phyloP scores from a whole-genome alignment of 2,797 vertebrate species.

The Enteromius fasciolatus region DNA sequence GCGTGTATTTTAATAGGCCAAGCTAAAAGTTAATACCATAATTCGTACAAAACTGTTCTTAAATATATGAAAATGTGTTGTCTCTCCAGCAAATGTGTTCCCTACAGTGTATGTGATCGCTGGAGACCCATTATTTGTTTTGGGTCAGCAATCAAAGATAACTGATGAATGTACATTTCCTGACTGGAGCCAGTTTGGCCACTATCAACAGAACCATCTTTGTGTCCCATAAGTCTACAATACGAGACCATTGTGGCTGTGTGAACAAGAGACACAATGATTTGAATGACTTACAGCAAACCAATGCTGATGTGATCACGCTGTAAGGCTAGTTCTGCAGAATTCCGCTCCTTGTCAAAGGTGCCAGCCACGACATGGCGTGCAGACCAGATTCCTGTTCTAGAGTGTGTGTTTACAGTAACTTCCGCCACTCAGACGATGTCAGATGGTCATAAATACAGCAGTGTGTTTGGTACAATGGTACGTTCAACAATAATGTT shows the following conservation, averaged over 20 bases:
- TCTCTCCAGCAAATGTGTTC: slow-evolving; percentile 23
- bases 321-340: slow-evolving; percentile 7
- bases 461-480: slow-evolving; percentile 49
- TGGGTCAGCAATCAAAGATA: slow-evolving; percentile 46
- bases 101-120: not conserved
- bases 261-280: slow-evolving; percentile 52
- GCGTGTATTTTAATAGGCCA: not conserved
- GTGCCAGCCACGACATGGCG: slow-evolving; percentile 38
- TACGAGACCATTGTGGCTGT: slow-evolving; percentile 55
- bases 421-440: slow-evolving; percentile 44
- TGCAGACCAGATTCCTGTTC: slow-evolving; percentile 58
- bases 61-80: not conserved
- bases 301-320: slow-evolving; percentile 19
- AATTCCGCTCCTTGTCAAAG: slow-evolving; percentile 17
- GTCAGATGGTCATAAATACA: slow-evolving; percentile 42
- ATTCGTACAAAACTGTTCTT: not conserved
- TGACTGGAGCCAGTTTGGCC: slow-evolving; percentile 55
- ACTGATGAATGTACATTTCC: slow-evolving; percentile 55
- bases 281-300: slow-evolving; percentile 40
- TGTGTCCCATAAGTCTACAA: slow-evolving; percentile 39
- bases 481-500: slow-evolving; percentile 3
- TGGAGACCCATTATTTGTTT: slow-evolving; percentile 49
- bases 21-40: not conserved
- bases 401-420: slow-evolving; percentile 34
- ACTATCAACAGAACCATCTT: slow-evolving; percentile 58